These are phyloP conservation scores for Pogonocherus hispidulus DNA, from an alignment of 2,888 invertebrate species.

Conservation along the genomic window DNA sequence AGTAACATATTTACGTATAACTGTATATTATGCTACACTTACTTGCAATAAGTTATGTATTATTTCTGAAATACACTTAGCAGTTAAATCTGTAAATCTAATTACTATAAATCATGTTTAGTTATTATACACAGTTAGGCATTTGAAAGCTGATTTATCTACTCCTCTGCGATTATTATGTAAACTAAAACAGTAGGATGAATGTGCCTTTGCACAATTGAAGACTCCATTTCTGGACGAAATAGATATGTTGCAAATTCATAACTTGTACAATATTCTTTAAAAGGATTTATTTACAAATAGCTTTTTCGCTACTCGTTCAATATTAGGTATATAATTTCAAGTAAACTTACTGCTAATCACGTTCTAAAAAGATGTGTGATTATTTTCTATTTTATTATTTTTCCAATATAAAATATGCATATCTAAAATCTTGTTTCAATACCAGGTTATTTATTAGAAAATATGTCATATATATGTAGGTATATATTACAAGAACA, in stretches of 20 bases:
- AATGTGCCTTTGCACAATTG: conserved; percentile 12
- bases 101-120: conserved; percentile 5
- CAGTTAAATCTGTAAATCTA: neutral
- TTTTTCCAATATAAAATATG: no score
- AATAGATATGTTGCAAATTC: conserved; percentile 4
- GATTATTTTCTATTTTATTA: no score
- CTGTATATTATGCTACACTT: no score
- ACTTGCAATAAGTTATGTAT: no score
- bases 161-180: neutral
- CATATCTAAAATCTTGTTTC: no score
- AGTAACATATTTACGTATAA: no score
- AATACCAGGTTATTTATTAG: no score
- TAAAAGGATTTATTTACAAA: conserved; percentile 11
- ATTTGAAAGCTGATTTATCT: conserved; percentile 18
- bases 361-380: no score
- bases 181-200: conserved; percentile 1
- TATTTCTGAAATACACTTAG: no score
- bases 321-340: neutral
- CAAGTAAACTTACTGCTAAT: no score
- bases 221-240: conserved; percentile 4
- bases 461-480: no score
- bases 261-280: conserved; percentile 2
- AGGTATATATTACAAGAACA: no score
- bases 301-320: neutral
- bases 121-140: neutral